Percentiles rank a stretch among this genome's conserved stretches.
These are phyloP conservation scores for Trachythela sp. DNA, from an alignment of 64 coral and sea anemone species.

Conservation along the genomic window DNA sequence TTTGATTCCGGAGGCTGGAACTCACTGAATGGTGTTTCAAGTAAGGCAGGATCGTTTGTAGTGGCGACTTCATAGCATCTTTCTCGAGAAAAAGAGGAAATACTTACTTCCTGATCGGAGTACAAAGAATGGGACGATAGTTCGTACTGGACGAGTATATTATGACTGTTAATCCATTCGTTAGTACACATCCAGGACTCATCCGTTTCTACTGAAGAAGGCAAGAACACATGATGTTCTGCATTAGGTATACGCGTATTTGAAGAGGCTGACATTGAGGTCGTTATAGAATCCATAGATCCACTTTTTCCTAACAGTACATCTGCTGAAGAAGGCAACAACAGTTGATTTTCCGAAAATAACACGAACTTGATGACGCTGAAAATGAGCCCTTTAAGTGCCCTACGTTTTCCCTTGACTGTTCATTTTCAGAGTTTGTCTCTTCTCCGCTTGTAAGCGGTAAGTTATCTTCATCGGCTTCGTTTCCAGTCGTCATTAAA, in stretches of 20 bases:
- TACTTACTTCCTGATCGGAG: slow-evolving; percentile 1
- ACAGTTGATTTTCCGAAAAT: neutral
- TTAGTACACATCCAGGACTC: neutral
- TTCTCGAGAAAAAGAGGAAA: neutral
- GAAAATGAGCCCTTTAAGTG: neutral
- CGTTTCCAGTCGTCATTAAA: slow-evolving; percentile 15
- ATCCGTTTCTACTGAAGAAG: neutral
- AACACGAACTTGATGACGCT: neutral
- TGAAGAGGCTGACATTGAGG: too few relatives aligned
- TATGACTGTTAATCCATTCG: neutral
- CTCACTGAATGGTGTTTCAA: slow-evolving; percentile 4
- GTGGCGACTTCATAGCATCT: slow-evolving; percentile 22
- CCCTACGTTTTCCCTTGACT: neutral
- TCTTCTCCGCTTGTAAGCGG: too few relatives aligned
- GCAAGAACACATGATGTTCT: neutral
- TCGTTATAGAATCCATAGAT: too few relatives aligned
- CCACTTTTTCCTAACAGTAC: too few relatives aligned
- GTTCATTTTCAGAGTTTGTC: neutral
- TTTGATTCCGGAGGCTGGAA: slow-evolving; percentile 39
- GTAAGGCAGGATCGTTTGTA: neutral
- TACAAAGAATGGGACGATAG: neutral
- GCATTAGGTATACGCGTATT: too few relatives aligned
- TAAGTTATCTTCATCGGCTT: neutral
- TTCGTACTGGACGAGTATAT: slow-evolving; percentile 16
- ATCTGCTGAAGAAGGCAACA: neutral